Evolutionary conservation across 1,140 invertebrate species (phyloP), one percentile per base, ranked within the genome.

Genomic region (Drosophila simulans): DNA sequence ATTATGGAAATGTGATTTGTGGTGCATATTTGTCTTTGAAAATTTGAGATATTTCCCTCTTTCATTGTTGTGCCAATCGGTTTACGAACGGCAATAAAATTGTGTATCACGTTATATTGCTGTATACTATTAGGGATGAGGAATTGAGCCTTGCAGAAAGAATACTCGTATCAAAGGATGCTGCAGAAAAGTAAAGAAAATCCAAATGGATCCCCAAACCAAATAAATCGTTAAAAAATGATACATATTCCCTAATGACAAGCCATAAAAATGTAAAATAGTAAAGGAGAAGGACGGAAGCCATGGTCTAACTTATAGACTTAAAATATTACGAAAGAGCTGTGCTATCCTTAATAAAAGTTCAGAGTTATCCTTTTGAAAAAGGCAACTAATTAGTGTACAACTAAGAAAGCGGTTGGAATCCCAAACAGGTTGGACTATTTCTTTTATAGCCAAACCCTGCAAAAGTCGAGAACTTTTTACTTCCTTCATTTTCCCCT

Each of bases 1-100:
- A 64, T 66, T 49, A 66, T 66, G 31, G 53, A 56, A 55, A 56
- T 70, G 43, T 49, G 66, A 70, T 70, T 70, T 70, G 64, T 69
- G 52, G 13, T 35, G 43, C 64, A 70, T 70, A 70, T 70, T 70
- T 70, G 64, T 70, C 64, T 40, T 70, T 57, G 51, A 48, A 70
- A 70, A 70, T 54, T 68, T 53, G 49, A 69, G 66, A 45, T 22
- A 69, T 45, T 39, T 70, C 27, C 64, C 11, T 34, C 5, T 15
- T 48, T 39, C 34, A 69, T 48, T 70, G 64, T 56, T 70, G 46
- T 65, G 25, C 25, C 35, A 66, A 66, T 69, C 64, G 43, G 22
- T 46, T 55, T 56, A 42, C 22, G 49, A 46, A 46, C 42, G 45
- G 25, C 43, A 51, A 51, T 51, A 11, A 65, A 70, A 39, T 17